Evolutionary conservation across 2,888 invertebrate genomes (phyloP), one percentile per base, ranked within the genome.

Genomic region (Volucella bombylans): DNA sequence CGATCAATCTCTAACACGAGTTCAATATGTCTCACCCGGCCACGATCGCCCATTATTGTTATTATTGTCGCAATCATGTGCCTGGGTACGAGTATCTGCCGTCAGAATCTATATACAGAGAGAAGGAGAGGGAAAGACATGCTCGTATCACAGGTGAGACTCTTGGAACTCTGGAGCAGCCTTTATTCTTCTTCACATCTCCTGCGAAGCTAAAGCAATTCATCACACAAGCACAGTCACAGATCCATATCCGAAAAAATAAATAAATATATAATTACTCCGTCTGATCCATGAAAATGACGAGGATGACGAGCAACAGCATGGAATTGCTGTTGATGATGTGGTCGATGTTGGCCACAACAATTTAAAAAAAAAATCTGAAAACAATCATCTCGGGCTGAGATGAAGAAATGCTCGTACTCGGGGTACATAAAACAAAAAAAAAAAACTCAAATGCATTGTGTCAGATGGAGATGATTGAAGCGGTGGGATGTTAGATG

Each of bases 391-490:
- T 31, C 31, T 31, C 31, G 31, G 6, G 31, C 31, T 31, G 31
- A 31, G 31, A 31, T 31, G 31, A 31, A 31, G 31, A 31, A 31
- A 31, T 31, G 4, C 31, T 31, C 31, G 31, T 31, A 31, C 31
- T 31, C 31, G 31, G 31, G 31, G 6, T 31, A 31, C 31, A 31
- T n/a, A 71, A 47, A 12, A 50, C 15, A 18, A 71, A 11, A 41
- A 52, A 62, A 64, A 49, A 85, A 76, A 72, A 45, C 41, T 10
- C 61, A 31, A 54, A 47, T 72, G 81, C 68, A 73, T 72, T 85
- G 81, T 85, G 76, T 85, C 85, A 85, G 85, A 77, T 85, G 47
- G 80, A 77, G 72, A 85, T 85, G 85, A 85, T 81, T 81, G 85
- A 85, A 85, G 81, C 72, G 52, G 71, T 78, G 71, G 67, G 82